phyloP scores from a whole-genome alignment of 2,113 vertebrate genomes.

The Salvator merianae region DNA sequence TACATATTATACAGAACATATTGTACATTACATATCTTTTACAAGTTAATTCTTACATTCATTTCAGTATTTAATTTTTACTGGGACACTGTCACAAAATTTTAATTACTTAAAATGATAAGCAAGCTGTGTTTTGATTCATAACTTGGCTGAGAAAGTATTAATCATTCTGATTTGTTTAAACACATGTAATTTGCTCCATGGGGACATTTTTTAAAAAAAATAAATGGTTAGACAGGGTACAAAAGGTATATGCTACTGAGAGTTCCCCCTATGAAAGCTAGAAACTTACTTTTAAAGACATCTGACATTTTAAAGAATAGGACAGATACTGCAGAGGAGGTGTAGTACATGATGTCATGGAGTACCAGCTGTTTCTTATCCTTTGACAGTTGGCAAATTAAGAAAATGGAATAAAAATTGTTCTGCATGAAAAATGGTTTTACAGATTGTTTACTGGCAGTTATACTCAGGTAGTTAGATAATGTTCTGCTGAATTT shows the following conservation, averaged over 20 bases:
- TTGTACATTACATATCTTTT: not conserved
- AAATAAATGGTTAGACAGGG: not conserved
- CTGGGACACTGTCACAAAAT: not conserved
- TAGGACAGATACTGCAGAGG: conserved; percentile 23
- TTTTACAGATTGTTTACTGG: not conserved
- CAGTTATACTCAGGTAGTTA: not conserved
- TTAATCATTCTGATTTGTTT: too few relatives aligned
- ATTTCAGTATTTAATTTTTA: not conserved
- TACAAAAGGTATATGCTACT: not conserved
- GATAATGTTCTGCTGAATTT: not conserved
- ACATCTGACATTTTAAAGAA: conserved; percentile 28
- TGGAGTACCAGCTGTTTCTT: conserved; percentile 23
- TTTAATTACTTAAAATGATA: not conserved
- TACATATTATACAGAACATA: not conserved
- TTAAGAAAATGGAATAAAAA: not conserved
- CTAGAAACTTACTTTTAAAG: not conserved
- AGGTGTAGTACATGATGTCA: conserved; percentile 6
- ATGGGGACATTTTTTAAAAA: not conserved
- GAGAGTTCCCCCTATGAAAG: not conserved
- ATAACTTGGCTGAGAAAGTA: not conserved
- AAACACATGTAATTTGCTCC: too few relatives aligned
- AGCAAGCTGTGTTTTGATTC: not conserved
- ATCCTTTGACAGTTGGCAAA: conserved; percentile 11
- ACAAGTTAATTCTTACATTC: not conserved
- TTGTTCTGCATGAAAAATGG: not conserved